Evolutionary conservation across 2,113 vertebrate genomes (phyloP).

Genomic region (Callorhinus ursinus): DNA sequence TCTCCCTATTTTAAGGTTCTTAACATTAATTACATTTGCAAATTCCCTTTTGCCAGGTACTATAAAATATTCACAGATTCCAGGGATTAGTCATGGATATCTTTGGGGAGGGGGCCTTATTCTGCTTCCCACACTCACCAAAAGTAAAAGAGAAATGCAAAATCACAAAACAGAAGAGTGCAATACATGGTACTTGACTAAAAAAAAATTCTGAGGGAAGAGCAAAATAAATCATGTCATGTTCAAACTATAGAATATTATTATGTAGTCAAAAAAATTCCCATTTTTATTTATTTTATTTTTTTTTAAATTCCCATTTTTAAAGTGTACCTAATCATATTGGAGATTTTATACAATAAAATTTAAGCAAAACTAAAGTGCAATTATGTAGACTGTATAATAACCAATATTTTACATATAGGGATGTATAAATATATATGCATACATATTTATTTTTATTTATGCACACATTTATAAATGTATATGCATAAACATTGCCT

Average conservation of each 20-base stretch:
- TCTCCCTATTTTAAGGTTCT: background rate
- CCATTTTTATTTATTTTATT: too few relatives aligned
- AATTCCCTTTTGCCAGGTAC: background rate
- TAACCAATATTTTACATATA: background rate
- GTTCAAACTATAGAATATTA: background rate
- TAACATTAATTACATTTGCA: background rate
- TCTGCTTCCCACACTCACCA: background rate
- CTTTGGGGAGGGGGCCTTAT: background rate
- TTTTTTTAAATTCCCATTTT: background rate
- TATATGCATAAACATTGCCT: background rate
- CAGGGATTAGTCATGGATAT: background rate
- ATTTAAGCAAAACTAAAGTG: background rate
- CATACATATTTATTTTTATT: background rate
- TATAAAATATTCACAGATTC: background rate
- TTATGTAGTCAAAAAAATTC: background rate
- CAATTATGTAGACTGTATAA: background rate
- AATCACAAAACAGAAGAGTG: background rate
- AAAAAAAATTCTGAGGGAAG: background rate
- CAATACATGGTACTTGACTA: background rate
- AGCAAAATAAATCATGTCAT: background rate
- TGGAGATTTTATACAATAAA: background rate
- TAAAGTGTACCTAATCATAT: background rate
- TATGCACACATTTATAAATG: background rate
- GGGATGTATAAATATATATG: background rate
- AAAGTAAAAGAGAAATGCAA: slow-evolving; percentile 30